These are phyloP conservation scores for Tichodroma muraria DNA, from an alignment of 2,113 vertebrate genomes.

Conservation along the genomic window DNA sequence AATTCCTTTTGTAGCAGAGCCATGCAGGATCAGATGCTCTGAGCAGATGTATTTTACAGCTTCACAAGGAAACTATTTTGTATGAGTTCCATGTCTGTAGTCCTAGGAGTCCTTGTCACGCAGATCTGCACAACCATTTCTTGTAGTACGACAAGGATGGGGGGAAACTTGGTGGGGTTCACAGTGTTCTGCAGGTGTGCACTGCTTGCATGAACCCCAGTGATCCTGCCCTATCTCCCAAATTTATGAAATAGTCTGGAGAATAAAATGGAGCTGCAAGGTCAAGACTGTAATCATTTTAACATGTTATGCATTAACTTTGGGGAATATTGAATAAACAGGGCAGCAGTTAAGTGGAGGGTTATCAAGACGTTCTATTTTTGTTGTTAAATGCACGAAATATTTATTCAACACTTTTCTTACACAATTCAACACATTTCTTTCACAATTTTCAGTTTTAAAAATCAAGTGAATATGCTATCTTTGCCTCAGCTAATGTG, in stretches of 20 bases:
- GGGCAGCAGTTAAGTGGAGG: not conserved
- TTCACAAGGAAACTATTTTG: not conserved
- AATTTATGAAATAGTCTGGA: not conserved
- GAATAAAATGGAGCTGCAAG: not conserved
- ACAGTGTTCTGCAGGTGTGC: not conserved
- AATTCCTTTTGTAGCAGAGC: not conserved
- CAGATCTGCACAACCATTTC: not conserved
- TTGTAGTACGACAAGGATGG: not conserved
- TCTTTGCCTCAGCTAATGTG: not conserved
- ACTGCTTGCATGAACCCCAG: not conserved
- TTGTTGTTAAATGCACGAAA: not conserved
- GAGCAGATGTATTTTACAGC: not conserved
- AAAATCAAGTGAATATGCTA: not conserved
- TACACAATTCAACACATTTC: not conserved
- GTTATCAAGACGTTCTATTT: not conserved
- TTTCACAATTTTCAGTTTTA: not conserved
- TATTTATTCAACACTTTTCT: not conserved
- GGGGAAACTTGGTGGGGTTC: not conserved
- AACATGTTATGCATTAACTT: not conserved
- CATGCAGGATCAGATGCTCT: not conserved
- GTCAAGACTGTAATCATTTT: not conserved
- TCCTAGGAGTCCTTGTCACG: not conserved
- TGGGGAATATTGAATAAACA: not conserved
- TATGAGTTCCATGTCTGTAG: not conserved
- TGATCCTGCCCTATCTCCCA: not conserved